Base-by-base conservation (phyloP, 2,797 vertebrate species). In the Etheostoma perlongum region DNA sequence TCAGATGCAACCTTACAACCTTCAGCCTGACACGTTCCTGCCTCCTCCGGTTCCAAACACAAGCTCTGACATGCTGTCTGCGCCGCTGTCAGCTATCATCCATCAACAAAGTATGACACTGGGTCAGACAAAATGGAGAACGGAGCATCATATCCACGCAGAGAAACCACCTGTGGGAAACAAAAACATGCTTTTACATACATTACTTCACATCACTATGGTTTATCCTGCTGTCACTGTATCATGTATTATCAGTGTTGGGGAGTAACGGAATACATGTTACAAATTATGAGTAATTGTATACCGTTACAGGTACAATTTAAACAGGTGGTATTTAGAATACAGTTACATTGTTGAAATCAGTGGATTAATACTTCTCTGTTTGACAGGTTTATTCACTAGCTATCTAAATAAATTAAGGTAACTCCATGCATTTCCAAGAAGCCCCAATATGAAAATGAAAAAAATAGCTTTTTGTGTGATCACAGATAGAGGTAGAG, bases 71-170 rank as follows among this genome's bases (percentile, higher is more conserved):
- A 40, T 12, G 42, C 5, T 54, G 79, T 79, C 76, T 48, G 66
- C 44, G 2, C 48, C 7, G 73, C 73, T 84, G 81, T 78, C 87
- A 82, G 64, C 40, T 8, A 18, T 12, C 72, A 69, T 90, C 76
- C 74, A 69, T 87, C 83, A 79, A 11, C 3, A 0, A 16, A 36
- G 49, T 6, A 40, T 6, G 61, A 69, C 58, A 59, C 30, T 2
- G 16, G 61, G 62, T 78, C 76, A 52, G 75, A 72, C 47, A 33
- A 49, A 61, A 27, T 33, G 1, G 15, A 25, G 30, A 51, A 30
- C 7, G n/a, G 44, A 23, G 46, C n/a, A 12, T 40, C 14, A 2
- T 11, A 66, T 78, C 58, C 51, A 55, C 40, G 47, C 12, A 16
- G 8, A 54, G 63, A 11, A 25, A 21, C 42, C 53, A 68, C 40